Conservation (phyloP, 2,888 invertebrate genomes). For the Tenthredo distinguenda region DNA sequence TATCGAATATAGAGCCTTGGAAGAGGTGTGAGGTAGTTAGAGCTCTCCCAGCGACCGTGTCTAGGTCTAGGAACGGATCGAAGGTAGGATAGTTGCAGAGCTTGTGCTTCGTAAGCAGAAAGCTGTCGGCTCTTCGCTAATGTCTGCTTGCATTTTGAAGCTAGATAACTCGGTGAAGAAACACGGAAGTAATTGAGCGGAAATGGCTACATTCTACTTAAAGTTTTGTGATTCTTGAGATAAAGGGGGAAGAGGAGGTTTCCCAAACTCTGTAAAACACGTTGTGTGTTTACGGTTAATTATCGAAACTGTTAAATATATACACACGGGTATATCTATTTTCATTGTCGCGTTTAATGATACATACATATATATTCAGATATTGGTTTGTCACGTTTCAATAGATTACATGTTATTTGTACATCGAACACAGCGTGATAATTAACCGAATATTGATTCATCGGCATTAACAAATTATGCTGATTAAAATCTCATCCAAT, state of each 20-base stretch:
- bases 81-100: conserved; percentile 29
- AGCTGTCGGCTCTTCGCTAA: conserved; percentile 9
- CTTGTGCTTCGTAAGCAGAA: conserved; percentile 44
- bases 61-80: conserved; percentile 20
- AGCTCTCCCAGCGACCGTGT: background rate
- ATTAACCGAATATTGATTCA: background rate
- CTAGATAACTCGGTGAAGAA: background rate
- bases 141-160: conserved; percentile 34
- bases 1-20: background rate
- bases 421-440: background rate
- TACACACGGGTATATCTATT: background rate
- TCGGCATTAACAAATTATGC: background rate
- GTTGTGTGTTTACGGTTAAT: background rate
- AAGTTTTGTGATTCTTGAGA: background rate
- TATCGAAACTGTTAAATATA: background rate
- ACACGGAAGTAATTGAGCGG: conserved; percentile 25
- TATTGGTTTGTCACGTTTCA: background rate
- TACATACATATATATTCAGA: background rate
- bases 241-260: background rate
- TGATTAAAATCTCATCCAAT: background rate
- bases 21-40: background rate
- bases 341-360: background rate
- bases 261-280: background rate
- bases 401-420: background rate
- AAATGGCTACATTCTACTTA: background rate